phyloP scores from a whole-genome alignment of 2,888 invertebrate genomes.

The Hipparchia sbordonii region DNA sequence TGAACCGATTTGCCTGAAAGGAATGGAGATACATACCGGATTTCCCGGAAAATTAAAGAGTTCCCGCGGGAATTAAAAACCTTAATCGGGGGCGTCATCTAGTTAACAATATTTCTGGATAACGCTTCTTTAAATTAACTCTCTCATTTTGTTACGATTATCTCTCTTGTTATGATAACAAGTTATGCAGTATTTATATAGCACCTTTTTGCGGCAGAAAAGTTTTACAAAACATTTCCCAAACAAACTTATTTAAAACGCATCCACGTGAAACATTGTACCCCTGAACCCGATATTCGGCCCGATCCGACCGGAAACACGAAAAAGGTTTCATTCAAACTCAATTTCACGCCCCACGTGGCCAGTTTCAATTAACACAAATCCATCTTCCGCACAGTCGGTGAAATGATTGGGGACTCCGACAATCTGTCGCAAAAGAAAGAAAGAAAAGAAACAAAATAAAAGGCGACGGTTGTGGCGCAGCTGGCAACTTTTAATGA shows the following conservation, averaged over 20 bases:
- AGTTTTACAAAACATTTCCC: background rate
- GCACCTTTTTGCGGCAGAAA: background rate
- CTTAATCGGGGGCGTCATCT: too few species aligned
- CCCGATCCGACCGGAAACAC: background rate
- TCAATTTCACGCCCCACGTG: constrained; percentile 15
- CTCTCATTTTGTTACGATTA: too few species aligned
- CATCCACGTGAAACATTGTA: background rate
- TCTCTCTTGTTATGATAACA: background rate
- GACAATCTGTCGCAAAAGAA: constrained; percentile 16
- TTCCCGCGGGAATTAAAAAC: too few species aligned
- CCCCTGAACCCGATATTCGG: background rate
- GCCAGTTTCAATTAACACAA: constrained; percentile 35
- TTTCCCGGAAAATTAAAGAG: too few species aligned
- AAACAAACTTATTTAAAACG: background rate
- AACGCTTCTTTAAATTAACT: too few species aligned
- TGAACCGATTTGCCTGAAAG: too few species aligned
- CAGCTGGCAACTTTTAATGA: constrained; percentile 19
- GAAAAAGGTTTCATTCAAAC: constrained; percentile 27
- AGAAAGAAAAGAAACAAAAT: constrained; percentile 13
- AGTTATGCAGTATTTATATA: background rate
- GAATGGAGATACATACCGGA: too few species aligned
- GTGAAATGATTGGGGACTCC: constrained; percentile 22
- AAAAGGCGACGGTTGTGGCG: constrained; percentile 19
- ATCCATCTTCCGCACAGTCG: constrained; percentile 25
- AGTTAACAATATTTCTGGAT: too few species aligned